Base-by-base conservation (phyloP, 2,888 invertebrate species). In the Dilophus febrilis region DNA sequence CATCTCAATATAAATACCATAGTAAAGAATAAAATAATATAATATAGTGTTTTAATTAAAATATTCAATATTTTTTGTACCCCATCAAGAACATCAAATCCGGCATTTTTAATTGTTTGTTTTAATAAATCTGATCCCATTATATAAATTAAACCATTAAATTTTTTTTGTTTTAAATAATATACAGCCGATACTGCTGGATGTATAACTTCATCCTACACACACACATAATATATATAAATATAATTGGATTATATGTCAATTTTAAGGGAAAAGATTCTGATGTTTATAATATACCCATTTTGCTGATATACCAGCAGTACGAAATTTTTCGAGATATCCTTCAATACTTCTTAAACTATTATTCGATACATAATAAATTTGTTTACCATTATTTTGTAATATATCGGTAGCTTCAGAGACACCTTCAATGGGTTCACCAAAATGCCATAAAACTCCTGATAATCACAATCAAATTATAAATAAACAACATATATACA, bases 391-490 rank as follows among this genome's bases (percentile, higher is more conserved):
- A 27, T 57, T 44, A 3, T 49, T 44, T 31, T 57, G 51, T 0
- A 70, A 48, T 17, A 50, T 52, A 22, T 51, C 55, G 3, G 68
- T 47, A 3, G 62, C 53, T 5, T 57, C 53, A 1, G 57, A 49
- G 2, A 62, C 52, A 3, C 59, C 59, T 3, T 56, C 52, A 30
- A 69, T 59, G 10, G 58, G 53, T 3, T 50, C 48, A 2, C 48
- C 45, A 1, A 58, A 31, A 29, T 54, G 35, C 64, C 66, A 67
- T 10, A 69, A 42, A 2, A 69, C 69, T 37, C 70, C 70, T 70
- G n/a, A n/a, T n/a, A n/a, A n/a, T n/a, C n/a, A n/a, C n/a, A n/a
- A n/a, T n/a, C n/a, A n/a, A n/a, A n/a, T n/a, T n/a, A n/a, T n/a
- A n/a, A n/a, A n/a, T n/a, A n/a, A n/a, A n/a, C n/a, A n/a, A n/a